These are phyloP conservation scores for Gila robusta DNA, from an alignment of 2,797 vertebrate genomes.

Conservation along the genomic window DNA sequence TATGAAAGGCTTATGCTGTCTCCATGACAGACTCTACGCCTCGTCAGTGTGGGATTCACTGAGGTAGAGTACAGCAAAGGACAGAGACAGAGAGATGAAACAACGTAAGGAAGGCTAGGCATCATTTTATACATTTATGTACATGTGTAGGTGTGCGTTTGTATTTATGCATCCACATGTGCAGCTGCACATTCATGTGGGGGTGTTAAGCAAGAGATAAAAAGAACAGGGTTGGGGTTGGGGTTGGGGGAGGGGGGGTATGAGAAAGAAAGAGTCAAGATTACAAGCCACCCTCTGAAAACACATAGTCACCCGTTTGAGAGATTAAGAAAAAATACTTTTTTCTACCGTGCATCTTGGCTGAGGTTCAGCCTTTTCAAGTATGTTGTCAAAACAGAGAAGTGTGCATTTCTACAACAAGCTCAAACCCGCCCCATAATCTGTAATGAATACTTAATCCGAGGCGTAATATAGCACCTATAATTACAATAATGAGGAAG, in stretches of 20 bases:
- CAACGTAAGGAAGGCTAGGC: slow-evolving; percentile 74
- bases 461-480: slow-evolving; percentile 79
- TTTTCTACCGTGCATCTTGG: slow-evolving; percentile 31
- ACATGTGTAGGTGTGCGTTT: slow-evolving; percentile 46
- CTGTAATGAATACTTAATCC: slow-evolving; percentile 79
- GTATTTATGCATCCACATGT: slow-evolving; percentile 44
- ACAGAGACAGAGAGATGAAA: slow-evolving; percentile 66
- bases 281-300: slow-evolving; percentile 55
- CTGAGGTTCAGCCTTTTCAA: slow-evolving; percentile 65
- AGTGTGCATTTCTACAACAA: slow-evolving; percentile 70
- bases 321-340: slow-evolving; percentile 46
- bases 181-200: slow-evolving; percentile 56
- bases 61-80: slow-evolving; percentile 74
- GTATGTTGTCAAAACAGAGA: slow-evolving; percentile 66
- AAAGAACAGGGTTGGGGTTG: slow-evolving; percentile 31
- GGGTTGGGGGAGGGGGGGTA: slow-evolving; percentile 30
- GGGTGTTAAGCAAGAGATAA: slow-evolving; percentile 46
- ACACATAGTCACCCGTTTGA: slow-evolving; percentile 58
- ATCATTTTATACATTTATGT: slow-evolving; percentile 71
- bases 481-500: slow-evolving; percentile 81
- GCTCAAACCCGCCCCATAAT: slow-evolving; percentile 79
- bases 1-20: slow-evolving; percentile 85
- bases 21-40: slow-evolving; percentile 80
- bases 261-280: slow-evolving; percentile 49
- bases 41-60: slow-evolving; percentile 79